Conservation (phyloP, 2,888 invertebrate genomes). For the Germaria angustata region DNA sequence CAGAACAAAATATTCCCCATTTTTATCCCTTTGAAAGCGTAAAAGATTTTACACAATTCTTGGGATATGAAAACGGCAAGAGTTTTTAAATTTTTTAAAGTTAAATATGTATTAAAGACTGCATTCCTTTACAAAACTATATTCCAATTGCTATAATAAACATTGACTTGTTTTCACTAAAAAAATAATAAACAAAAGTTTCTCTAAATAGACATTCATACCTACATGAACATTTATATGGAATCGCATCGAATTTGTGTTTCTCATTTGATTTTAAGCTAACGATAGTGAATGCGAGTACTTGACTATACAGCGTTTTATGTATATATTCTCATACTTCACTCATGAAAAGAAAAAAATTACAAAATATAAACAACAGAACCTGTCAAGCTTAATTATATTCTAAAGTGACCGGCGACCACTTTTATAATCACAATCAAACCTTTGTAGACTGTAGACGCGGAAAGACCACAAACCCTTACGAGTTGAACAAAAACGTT, state of each 20-base stretch:
- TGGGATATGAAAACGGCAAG: too few species aligned
- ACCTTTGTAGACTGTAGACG: slow-evolving; percentile 68
- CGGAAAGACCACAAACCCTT: slow-evolving; percentile 59
- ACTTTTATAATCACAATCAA: slow-evolving; percentile 62
- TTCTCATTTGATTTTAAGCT: slow-evolving; percentile 57
- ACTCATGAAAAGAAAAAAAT: not conserved
- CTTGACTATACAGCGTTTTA: not conserved
- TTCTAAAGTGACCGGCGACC: slow-evolving; percentile 60
- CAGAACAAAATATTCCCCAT: too few species aligned
- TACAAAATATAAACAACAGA: slow-evolving; percentile 59
- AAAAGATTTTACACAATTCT: too few species aligned
- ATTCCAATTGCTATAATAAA: slow-evolving; percentile 18
- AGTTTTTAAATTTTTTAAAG: too few species aligned
- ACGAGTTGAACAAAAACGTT: slow-evolving; percentile 37
- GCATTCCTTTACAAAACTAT: slow-evolving; percentile 31
- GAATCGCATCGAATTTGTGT: slow-evolving; percentile 54
- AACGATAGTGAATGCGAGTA: slow-evolving; percentile 41
- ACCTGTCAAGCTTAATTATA: slow-evolving; percentile 65
- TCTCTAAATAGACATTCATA: slow-evolving; percentile 3
- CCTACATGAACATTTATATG: slow-evolving; percentile 53
- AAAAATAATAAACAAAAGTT: not conserved
- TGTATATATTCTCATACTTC: slow-evolving; percentile 25
- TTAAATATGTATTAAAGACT: not conserved
- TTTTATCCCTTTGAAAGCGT: too few species aligned
- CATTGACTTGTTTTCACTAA: slow-evolving; percentile 18